These are phyloP conservation scores for Steromphala cineraria DNA, from an alignment of 2,888 invertebrate species.

Conservation along the genomic window DNA sequence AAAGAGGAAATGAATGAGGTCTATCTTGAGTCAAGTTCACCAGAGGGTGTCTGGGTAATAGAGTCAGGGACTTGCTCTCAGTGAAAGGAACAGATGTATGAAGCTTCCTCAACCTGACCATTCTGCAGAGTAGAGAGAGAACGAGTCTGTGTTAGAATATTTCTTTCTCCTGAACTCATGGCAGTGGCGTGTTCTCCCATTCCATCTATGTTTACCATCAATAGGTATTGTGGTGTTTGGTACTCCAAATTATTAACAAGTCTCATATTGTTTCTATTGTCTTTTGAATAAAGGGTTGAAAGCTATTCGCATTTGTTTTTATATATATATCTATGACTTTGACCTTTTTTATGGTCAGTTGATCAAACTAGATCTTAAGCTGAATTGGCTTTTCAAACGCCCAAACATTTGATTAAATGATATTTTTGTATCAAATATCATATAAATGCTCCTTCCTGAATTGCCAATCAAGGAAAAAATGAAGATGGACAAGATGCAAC, in stretches of 20 bases:
- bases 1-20: too few species aligned
- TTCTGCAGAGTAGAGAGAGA: neutral
- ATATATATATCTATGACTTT: neutral
- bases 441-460: too few species aligned
- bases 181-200: slow-evolving; percentile 28
- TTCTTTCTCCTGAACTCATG: slow-evolving; percentile 20
- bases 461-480: too few species aligned
- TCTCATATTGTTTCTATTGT: slow-evolving; percentile 34
- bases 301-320: neutral
- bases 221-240: slow-evolving; percentile 38
- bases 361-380: too few species aligned
- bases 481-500: too few species aligned
- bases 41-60: too few species aligned
- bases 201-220: slow-evolving; percentile 37
- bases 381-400: too few species aligned
- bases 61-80: too few species aligned
- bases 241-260: slow-evolving; percentile 23
- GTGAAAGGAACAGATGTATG: neutral
- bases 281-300: slow-evolving; percentile 48
- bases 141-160: neutral
- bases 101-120: neutral
- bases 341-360: too few species aligned
- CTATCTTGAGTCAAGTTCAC: too few species aligned
- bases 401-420: too few species aligned
- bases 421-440: too few species aligned